These are phyloP conservation scores for Teleiodes luculella DNA, from an alignment of 2,888 invertebrate species.

Conservation along the genomic window DNA sequence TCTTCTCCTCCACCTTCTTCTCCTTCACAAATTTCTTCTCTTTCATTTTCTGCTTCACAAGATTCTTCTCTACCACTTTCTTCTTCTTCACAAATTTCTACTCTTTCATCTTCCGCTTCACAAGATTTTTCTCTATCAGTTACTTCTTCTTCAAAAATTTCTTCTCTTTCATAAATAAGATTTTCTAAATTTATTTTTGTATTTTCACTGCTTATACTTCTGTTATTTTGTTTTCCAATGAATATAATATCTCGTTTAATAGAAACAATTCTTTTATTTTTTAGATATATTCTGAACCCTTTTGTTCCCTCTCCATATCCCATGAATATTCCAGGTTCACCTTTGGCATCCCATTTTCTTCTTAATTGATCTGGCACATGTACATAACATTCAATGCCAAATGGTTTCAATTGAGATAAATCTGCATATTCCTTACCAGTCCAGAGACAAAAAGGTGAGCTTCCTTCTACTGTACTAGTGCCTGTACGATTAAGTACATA, in stretches of 20 bases:
- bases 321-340: background rate
- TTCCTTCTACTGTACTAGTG: background rate
- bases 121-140: background rate
- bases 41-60: background rate
- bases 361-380: background rate
- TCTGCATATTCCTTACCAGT: background rate
- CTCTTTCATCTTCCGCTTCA: background rate
- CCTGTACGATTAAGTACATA: background rate
- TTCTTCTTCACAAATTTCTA: background rate
- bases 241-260: constrained; percentile 10
- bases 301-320: constrained; percentile 4
- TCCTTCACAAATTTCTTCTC: too few species aligned
- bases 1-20: background rate
- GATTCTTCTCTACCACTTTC: background rate
- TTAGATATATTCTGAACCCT: constrained; percentile 7
- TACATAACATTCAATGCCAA: background rate
- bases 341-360: constrained; percentile 2
- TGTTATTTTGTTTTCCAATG: background rate
- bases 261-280: background rate
- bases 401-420: background rate
- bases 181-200: background rate
- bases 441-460: background rate
- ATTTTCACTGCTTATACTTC: background rate
- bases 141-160: background rate
- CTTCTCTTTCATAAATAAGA: background rate